Percentiles rank a stretch among this genome's conserved stretches.
Evolutionary conservation across 2,888 invertebrate species (phyloP).

Genomic region (Mimumesa dahlbomi): DNA sequence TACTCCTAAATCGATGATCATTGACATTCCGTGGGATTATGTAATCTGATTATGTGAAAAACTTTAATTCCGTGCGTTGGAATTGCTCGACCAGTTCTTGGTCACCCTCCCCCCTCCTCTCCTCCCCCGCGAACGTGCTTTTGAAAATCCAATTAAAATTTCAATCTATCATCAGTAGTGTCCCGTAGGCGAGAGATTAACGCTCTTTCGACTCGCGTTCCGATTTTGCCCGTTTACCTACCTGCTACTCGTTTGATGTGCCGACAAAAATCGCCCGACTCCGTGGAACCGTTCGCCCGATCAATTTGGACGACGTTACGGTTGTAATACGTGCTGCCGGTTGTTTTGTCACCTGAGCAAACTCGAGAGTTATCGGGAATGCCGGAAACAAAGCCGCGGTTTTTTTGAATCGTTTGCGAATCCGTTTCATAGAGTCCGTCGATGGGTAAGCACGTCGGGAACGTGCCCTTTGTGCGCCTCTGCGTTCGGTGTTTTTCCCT

Average conservation of each 20-base stretch:
- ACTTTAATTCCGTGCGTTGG: background rate
- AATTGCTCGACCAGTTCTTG: constrained; percentile 1
- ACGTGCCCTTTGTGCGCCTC: no score
- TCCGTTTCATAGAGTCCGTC: background rate
- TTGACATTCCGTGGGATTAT: background rate
- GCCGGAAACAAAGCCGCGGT: constrained; percentile 9
- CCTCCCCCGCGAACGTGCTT: background rate
- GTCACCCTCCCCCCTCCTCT: no score
- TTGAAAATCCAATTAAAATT: constrained; percentile 61
- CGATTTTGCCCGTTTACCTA: constrained; percentile 46
- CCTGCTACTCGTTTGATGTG: constrained; percentile 26
- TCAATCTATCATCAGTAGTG: constrained; percentile 60
- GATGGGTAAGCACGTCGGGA: background rate
- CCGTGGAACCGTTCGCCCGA: constrained; percentile 17
- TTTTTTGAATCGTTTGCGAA: constrained; percentile 3
- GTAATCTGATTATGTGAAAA: background rate
- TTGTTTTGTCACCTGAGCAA: constrained; percentile 13
- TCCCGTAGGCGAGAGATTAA: constrained; percentile 55
- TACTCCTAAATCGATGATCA: no score
- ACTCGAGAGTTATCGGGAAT: constrained; percentile 12
- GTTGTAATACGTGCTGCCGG: constrained; percentile 1
- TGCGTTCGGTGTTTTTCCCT: no score
- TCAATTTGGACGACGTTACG: constrained; percentile 22
- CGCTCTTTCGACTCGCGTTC: constrained; percentile 33
- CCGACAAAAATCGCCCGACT: constrained; percentile 38